Base-by-base conservation (phyloP, 2,113 vertebrate species). In the Echinops telfairi region DNA sequence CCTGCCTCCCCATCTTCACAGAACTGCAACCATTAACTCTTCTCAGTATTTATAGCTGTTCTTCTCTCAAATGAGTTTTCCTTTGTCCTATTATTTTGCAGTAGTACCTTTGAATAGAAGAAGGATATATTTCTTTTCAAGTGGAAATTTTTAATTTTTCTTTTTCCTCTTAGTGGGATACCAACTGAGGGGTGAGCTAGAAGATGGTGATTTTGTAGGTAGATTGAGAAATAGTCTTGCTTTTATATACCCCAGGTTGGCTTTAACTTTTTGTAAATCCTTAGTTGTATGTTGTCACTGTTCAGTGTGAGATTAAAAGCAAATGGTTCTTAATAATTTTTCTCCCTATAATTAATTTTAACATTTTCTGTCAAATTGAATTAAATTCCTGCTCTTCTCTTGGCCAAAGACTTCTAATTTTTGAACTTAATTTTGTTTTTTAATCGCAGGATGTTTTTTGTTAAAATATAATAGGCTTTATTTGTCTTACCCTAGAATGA, bases 191-290 rank as follows among this genome's bases (percentile, higher is more conserved):
- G 5, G 0, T 66, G 12, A 85, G 38, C 20, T 83, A 81, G 36
- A 6, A 10, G 79, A 70, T 29, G 29, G 1, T 0, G 70, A 36
- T 53, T 88, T 78, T 53, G 0, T 80, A 78, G 75, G 4, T 22
- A 88, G 3, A 71, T 33, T 2, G 93, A 93, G 10, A 78, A 89
- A 66, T 25, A 70, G 0, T 76, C 15, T 0, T 15, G 16, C 4
- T 90, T 88, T 88, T n/a, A 60, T 73, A 82, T 57, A 11, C 22
- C 8, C 36, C 43, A 25, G 73, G 9, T 33, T 93, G 33, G 10
- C 93, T 84, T 78, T 83, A 66, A 77, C 6, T 80, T 92, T 84
- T 92, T 29, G 0, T 43, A 86, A 88, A 33, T 58, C 2, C 23
- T 10, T n/a, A 75, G 36, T 79, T 81, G 19, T 78, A 86, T 58